Evolutionary conservation across 2,113 vertebrate species (phyloP).

Genomic region (Vulpes ferrilata): DNA sequence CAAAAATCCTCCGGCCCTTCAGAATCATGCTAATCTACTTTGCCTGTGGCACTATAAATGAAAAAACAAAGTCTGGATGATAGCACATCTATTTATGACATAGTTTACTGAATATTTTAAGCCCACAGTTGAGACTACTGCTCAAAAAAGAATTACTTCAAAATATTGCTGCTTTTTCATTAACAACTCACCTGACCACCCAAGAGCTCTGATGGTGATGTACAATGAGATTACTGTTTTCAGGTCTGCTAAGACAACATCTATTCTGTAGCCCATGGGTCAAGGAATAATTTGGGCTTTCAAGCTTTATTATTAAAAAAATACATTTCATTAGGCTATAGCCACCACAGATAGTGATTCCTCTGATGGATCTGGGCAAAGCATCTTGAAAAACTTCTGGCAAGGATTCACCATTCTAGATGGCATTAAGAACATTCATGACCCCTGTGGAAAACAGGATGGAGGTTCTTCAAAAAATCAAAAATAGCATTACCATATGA

Average conservation of each 20-base stretch:
- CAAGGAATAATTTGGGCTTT: neutral
- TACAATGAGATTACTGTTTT: neutral
- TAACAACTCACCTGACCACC: neutral
- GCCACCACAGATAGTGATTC: neutral
- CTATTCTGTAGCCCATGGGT: neutral
- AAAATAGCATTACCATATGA: neutral
- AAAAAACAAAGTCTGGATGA: neutral
- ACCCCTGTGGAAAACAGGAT: neutral
- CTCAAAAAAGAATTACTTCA: neutral
- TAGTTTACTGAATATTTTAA: neutral
- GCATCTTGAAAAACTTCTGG: neutral
- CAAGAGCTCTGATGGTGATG: neutral
- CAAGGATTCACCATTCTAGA: neutral
- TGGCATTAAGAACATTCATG: neutral
- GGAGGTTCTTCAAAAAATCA: neutral
- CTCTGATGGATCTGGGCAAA: neutral
- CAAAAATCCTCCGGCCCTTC: neutral
- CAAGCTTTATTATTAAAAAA: neutral
- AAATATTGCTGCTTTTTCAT: neutral
- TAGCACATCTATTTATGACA: neutral
- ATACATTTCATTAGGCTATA: neutral
- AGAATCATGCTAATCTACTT: neutral
- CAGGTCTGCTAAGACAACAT: neutral
- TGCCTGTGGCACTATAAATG: neutral
- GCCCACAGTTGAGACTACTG: neutral